These are phyloP conservation scores for Oreochromis grahami DNA, from an alignment of 2,797 vertebrate genomes.

Conservation along the genomic window DNA sequence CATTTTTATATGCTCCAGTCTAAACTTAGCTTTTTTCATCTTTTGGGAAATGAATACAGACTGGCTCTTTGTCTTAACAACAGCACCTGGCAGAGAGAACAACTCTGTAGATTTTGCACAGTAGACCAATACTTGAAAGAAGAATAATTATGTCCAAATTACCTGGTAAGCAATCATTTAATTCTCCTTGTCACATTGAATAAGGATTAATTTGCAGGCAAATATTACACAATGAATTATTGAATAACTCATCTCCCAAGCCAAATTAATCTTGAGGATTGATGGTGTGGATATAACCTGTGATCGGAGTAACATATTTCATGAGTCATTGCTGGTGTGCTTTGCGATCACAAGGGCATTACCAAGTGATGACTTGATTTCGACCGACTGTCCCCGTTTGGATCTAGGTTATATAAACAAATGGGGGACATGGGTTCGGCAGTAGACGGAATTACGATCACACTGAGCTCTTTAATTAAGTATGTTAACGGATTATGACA, in stretches of 20 bases:
- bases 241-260: slow-evolving; percentile 71
- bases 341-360: slow-evolving; percentile 37
- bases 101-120: slow-evolving; percentile 18
- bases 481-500: slow-evolving; percentile 56
- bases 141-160: slow-evolving; percentile 73
- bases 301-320: slow-evolving; percentile 57
- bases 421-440: slow-evolving; percentile 4
- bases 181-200: slow-evolving; percentile 73
- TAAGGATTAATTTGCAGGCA: slow-evolving; percentile 74
- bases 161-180: slow-evolving; percentile 73
- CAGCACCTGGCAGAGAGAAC: slow-evolving; percentile 47
- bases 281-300: slow-evolving; percentile 71
- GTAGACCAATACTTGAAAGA: slow-evolving; percentile 51
- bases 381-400: slow-evolving; percentile 40
- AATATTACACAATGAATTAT: slow-evolving; percentile 78
- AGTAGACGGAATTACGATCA: slow-evolving; percentile 35
- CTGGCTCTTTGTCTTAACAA: slow-evolving; percentile 36
- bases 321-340: slow-evolving; percentile 45
- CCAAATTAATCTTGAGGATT: slow-evolving; percentile 74
- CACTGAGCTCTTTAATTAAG: slow-evolving; percentile 62
- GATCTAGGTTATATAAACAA: slow-evolving; percentile 54
- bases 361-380: slow-evolving; percentile 62
- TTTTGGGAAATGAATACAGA: slow-evolving; percentile 50
- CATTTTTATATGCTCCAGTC: slow-evolving; percentile 29
- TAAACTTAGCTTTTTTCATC: slow-evolving; percentile 52